Conservation (phyloP, 2,797 vertebrate genomes). For the Lindbergichthys nudifrons region DNA sequence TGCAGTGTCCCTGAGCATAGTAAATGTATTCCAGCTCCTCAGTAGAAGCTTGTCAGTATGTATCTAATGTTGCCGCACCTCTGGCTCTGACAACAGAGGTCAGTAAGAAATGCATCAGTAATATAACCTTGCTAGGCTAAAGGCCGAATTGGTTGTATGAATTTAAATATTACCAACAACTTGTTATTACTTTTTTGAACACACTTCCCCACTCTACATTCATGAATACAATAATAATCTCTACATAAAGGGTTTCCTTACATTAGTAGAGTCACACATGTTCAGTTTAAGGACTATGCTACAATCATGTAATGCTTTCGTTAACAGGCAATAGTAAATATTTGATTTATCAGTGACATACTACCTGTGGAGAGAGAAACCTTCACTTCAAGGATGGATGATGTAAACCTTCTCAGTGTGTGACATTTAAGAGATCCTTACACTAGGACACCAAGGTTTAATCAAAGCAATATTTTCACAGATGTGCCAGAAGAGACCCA, state of each 20-base stretch:
- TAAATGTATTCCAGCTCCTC: neutral
- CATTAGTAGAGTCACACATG: neutral
- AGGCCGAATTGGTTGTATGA: neutral
- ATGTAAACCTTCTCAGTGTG: neutral
- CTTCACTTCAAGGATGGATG: slow-evolving; percentile 3
- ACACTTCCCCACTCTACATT: neutral
- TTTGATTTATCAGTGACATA: neutral
- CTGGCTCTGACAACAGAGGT: slow-evolving; percentile 23
- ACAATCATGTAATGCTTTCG: neutral
- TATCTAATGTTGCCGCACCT: neutral
- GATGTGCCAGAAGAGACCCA: slow-evolving; percentile 4
- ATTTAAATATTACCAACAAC: neutral
- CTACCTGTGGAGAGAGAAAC: neutral
- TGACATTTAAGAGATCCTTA: slow-evolving; percentile 26
- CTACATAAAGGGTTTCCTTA: neutral
- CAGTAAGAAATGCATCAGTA: slow-evolving; percentile 10
- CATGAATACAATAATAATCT: neutral
- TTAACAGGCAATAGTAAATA: neutral
- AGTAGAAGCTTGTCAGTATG: slow-evolving; percentile 8
- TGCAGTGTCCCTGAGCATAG: neutral
- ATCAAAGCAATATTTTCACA: slow-evolving; percentile 39
- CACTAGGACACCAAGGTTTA: neutral
- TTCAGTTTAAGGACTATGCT: neutral
- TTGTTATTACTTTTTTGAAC: neutral
- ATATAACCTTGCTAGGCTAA: slow-evolving; percentile 12